Base-by-base conservation (phyloP, 2,797 vertebrate species). In the Sciaenops ocellatus region DNA sequence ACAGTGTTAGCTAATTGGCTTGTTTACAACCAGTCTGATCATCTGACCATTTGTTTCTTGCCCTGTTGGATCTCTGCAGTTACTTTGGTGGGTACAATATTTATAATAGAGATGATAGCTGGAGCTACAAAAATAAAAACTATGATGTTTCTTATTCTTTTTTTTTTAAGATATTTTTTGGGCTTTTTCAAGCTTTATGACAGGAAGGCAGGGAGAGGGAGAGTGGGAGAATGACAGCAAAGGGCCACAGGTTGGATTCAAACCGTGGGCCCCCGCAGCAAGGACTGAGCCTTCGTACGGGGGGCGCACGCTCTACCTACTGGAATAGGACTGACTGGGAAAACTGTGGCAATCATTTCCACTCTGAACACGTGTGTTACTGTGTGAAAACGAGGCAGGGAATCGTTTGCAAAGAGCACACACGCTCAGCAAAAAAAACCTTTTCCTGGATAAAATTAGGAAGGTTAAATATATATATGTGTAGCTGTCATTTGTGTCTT, bases 401-500 rank as follows among this genome's bases (percentile, higher is more conserved):
- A 44, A 38, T 12, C 44, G 50, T 74, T 54, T 46, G 48, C 15
- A 38, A 42, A 48, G 51, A 30, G 16, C 57, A 48, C 26, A 41
- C 26, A 6, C 10, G 1, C 24, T 57, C 64, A 46, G 44, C 28
- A 22, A 67, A 66, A 56, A 22, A 63, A 69, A 51, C 2, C 11
- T 57, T 30, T 60, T 30, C 47, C 51, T 20, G 4, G 60, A 69
- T 73, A 30, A 81, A 78, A 75, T 12, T 38, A 78, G 30, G 38
- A 38, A 63, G 26, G 59, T 77, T 83, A 67, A 64, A 86, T 78
- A 82, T 76, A 73, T 54, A 69, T 54, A 69, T n/a, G 28, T 72
- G 65, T 55, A 47, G 30, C 73, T 77, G 77, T 77, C 71, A 3
- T 67, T 50, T 64, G 66, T 38, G 47, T 83, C 74, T 69, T 34